These are phyloP conservation scores for Suillia variegata DNA, from an alignment of 2,888 invertebrate genomes.

Conservation along the genomic window DNA sequence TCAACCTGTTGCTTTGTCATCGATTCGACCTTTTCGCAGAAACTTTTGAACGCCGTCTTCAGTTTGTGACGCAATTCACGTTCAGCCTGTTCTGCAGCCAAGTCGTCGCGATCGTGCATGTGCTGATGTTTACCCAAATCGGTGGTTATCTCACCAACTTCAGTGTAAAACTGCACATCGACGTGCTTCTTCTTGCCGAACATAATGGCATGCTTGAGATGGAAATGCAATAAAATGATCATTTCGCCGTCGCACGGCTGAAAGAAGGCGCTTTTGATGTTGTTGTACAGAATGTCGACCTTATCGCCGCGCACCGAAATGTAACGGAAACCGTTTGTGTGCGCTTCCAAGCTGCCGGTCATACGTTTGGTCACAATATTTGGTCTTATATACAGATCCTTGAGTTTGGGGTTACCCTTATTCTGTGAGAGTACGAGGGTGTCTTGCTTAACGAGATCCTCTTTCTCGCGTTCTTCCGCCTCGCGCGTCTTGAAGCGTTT, in stretches of 20 bases:
- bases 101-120: conserved; percentile 99
- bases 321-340: conserved; percentile 94
- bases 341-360: conserved; percentile 92
- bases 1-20: conserved; percentile 97
- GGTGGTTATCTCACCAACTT: conserved; percentile 99
- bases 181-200: conserved; percentile 99
- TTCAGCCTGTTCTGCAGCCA: conserved; percentile 98
- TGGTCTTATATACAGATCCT: conserved; percentile 97
- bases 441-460: conserved; percentile 98
- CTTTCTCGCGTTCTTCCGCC: conserved; percentile 97
- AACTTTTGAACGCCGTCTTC: conserved; percentile 97
- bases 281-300: conserved; percentile 98
- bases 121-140: conserved; percentile 99
- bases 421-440: conserved; percentile 90
- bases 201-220: conserved; percentile 98
- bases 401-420: conserved; percentile 96
- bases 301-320: conserved; percentile 99
- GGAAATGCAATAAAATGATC: conserved; percentile 98
- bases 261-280: conserved; percentile 99
- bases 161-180: conserved; percentile 99
- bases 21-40: conserved; percentile 94
- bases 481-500: conserved; percentile 98
- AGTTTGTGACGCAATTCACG: conserved; percentile 94
- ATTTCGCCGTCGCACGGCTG: conserved; percentile 99
- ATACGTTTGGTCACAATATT: conserved; percentile 97